Evolutionary conservation across 2,797 vertebrate genomes (phyloP), one percentile per base, ranked within the genome.

Genomic region (Pseudocheirus occidentalis): DNA sequence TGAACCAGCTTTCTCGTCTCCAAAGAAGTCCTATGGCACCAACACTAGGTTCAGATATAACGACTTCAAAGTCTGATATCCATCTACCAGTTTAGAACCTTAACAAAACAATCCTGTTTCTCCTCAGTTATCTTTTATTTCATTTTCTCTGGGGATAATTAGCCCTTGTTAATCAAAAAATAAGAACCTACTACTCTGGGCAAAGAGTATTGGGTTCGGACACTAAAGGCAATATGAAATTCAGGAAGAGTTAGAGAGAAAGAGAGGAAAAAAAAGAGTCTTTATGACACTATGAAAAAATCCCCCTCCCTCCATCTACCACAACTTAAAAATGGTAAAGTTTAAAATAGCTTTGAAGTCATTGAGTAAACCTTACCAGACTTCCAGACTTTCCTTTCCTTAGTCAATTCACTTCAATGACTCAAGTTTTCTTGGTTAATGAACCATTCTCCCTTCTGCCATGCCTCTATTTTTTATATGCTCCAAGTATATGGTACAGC

Each of bases 341-440:
- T 87, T 87, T 87, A 87, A 87, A 87, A 87, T 87, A 87, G 40
- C 40, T 87, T 87, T 87, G 73, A 87, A 87, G 40, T 87, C 40
- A 87, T 87, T 87, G 40, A 87, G 73, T 50, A 87, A 87, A 87
- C 40, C 73, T 50, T 46, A 24, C 66, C 73, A 87, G 73, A 46
- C 24, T 50, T 50, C 73, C 73, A 87, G 73, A 87, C 73, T 87
- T 87, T 87, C 73, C 40, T 87, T 46, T 40, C 40, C 9, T 87
- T 27, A 87, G 73, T 87, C 40, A 87, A 87, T 87, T 50, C 73
- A 87, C 24, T 87, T 87, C 40, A 87, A 27, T 87, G 73, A 87
- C 73, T 87, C 73, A 87, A 87, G 73, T 87, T 87, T 87, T 87
- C 73, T 87, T 87, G 73, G 73, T 87, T 50, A 87, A 87, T 87